These are phyloP conservation scores for Falco rusticolus DNA, from an alignment of 2,797 vertebrate genomes.

Conservation along the genomic window DNA sequence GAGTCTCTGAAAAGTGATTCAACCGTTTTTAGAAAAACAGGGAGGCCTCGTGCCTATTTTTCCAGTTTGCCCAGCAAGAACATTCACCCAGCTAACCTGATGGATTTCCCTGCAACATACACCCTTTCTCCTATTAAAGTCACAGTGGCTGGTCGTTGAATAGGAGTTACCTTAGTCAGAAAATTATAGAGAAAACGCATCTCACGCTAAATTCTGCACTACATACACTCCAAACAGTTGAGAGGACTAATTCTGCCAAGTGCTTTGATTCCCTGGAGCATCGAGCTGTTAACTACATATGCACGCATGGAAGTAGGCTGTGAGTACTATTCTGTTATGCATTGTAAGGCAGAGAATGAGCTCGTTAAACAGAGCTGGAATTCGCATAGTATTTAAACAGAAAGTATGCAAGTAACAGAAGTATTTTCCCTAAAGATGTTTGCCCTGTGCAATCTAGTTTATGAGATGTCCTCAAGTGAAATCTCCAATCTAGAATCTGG, in stretches of 20 bases:
- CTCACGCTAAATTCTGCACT: background rate
- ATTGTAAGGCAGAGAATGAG: background rate
- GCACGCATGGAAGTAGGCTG: background rate
- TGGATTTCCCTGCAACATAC: background rate
- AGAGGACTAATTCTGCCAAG: conserved; percentile 28
- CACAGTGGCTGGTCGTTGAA: background rate
- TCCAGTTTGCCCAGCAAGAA: background rate
- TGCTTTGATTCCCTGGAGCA: background rate
- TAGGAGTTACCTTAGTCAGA: conserved; percentile 2
- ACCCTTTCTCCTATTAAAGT: background rate
- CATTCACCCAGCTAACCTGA: background rate
- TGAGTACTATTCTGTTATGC: background rate
- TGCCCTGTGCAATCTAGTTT: background rate
- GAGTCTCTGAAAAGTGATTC: background rate
- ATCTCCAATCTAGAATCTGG: background rate
- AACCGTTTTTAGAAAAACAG: background rate
- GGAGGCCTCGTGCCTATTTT: rapidly evolving
- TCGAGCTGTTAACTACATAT: background rate
- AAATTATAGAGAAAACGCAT: conserved; percentile 9
- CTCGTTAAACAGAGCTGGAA: background rate
- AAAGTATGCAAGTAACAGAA: background rate
- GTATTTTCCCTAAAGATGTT: background rate
- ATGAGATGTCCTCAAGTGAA: background rate
- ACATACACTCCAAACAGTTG: background rate
- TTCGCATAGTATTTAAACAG: background rate